Base-by-base conservation (phyloP, 1,140 invertebrate genomes). In the Dryas iulia region DNA sequence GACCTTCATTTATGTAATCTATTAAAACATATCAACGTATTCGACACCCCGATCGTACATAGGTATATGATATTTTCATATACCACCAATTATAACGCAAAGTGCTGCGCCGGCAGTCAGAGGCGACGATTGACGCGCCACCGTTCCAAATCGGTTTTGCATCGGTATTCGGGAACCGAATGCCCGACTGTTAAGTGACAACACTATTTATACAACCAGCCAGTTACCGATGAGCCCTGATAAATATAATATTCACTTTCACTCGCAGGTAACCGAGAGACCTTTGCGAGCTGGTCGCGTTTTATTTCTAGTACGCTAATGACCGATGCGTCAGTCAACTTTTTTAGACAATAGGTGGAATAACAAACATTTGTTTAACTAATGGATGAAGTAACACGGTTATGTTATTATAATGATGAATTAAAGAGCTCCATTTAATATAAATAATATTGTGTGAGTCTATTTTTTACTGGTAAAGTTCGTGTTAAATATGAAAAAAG, bases 221-320 rank as follows among this genome's bases (percentile, higher is more conserved):
- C 75, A 74, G 14, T 61, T 30, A 62, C 66, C 59, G 14, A 30
- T 68, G 76, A 73, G 11, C 73, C 61, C 59, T 28, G 39, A 47
- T 47, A 25, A 3, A 7, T 14, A 25, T 26, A 56, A 56, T 26
- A 26, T 23, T 8, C 18, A 66, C n/a, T n/a, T n/a, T n/a, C n/a
- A n/a, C n/a, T n/a, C n/a, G n/a, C 31, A 75, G 73, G 35, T 72
- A 3, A 47, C 39, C 0, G 39, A 21, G 39, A 47, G 39, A 10
- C 39, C 73, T 65, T 24, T 60, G 18, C 56, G 67, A 47, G 26
- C 58, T 67, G 78, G 76, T 47, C 67, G 25, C 63, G 52, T 73
- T 77, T 76, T 76, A 76, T 78, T 80, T 80, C 72, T 65, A 78
- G 71, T 74, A 71, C 72, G 64, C 78, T 80, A 80, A 80, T 80